Base-by-base conservation (phyloP, 2,113 vertebrate species). In the Podarcis raffonei region DNA sequence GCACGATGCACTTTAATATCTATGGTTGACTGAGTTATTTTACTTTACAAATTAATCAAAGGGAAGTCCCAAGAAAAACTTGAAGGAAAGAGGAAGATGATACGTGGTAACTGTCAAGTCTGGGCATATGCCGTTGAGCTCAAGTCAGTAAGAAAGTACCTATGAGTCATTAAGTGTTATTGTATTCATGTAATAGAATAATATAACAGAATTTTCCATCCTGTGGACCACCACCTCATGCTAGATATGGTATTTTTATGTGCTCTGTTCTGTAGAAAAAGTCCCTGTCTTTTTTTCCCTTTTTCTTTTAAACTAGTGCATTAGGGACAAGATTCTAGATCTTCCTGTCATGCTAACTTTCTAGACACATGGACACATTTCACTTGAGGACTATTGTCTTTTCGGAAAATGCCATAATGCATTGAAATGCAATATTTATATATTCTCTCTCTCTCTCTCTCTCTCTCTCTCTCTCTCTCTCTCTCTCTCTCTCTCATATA, bases 401-500 rank as follows among this genome's bases (percentile, higher is more conserved):
- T 53, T 53, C 9, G 48, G 48, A 53, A 53, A 53, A 53, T 5
- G 22, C 35, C 68, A 5, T 53, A 48, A 76, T 35, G 5, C 37
- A 48, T 13, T 69, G 25, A 16, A 3, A 37, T 32, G 3, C n/a
- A 37, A 5, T 69, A 32, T 59, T 81, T 66, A 22, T 39, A 42
- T 4, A 23, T 1, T 20, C 39, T 74, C 11, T 39, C 25, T 89
- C 25, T 90, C 30, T 30, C 13, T 87, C 22, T 90, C 30, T 30
- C 13, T 89, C 25, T 90, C 30, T 30, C 13, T 87, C 25, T 89
- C 30, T 12, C 39, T 62, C 11, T 39, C 25, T 20, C 39, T 74
- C 11, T 39, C 25, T 20, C 39, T 74, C 11, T n/a, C 25, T 89
- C 25, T 90, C 30, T 30, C 13, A 53, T 65, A 69, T 27, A 96